Evolutionary conservation across 2,888 invertebrate species (phyloP).

Genomic region (Itoplectis maculator): DNA sequence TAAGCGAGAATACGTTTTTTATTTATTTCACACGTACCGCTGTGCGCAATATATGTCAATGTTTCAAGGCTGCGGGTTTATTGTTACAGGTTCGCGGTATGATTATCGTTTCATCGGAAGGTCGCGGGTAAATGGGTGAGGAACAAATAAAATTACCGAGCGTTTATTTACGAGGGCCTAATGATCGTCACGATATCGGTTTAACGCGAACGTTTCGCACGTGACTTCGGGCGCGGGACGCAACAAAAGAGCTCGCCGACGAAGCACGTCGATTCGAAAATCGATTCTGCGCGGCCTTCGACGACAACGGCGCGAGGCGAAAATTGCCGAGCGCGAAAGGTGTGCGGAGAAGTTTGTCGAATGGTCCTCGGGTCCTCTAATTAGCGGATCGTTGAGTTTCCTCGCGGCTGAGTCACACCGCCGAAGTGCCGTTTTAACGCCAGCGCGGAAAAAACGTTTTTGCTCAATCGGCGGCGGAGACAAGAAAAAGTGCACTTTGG

Average conservation of each 20-base stretch:
- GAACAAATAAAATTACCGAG: slow-evolving; percentile 22
- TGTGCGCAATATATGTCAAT: slow-evolving; percentile 11
- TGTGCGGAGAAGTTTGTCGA: slow-evolving; percentile 55
- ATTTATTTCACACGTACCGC: slow-evolving; percentile 3
- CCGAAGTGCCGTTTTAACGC: slow-evolving; percentile 45
- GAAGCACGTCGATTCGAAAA: slow-evolving; percentile 39
- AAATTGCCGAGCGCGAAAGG: slow-evolving; percentile 55
- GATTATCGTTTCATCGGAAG: slow-evolving; percentile 25
- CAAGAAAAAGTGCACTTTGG: slow-evolving; percentile 42
- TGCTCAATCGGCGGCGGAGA: slow-evolving; percentile 11
- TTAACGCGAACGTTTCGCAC: slow-evolving; percentile 46
- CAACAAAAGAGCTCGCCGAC: slow-evolving; percentile 23
- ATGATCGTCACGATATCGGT: slow-evolving; percentile 47
- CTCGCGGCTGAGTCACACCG: slow-evolving; percentile 17
- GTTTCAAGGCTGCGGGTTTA: slow-evolving; percentile 38
- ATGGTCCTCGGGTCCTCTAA: slow-evolving; percentile 58
- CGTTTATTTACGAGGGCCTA: slow-evolving; percentile 57
- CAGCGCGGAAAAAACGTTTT: slow-evolving; percentile 39
- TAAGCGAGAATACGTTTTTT: not conserved
- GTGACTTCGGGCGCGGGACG: slow-evolving; percentile 40
- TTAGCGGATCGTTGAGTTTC: slow-evolving; percentile 59
- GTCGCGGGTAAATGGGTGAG: not conserved
- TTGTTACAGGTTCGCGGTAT: not conserved
- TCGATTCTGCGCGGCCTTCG: slow-evolving; percentile 35
- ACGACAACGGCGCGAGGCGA: slow-evolving; percentile 32